These are phyloP conservation scores for Sardina pilchardus DNA, from an alignment of 2,113 vertebrate species.

Conservation along the genomic window DNA sequence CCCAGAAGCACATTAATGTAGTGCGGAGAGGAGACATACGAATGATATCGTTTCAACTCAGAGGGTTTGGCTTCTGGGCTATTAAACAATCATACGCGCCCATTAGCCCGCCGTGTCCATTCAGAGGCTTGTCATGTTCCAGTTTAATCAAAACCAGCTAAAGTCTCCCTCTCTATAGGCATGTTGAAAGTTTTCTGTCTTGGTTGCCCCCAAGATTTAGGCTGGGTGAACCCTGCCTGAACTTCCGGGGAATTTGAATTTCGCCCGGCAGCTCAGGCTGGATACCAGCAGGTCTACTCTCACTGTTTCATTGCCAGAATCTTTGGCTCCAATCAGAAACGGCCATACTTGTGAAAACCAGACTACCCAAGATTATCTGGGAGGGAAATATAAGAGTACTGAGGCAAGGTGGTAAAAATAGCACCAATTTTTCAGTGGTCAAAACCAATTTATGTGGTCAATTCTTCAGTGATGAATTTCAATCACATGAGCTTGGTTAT, in stretches of 20 bases:
- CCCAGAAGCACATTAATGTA: slow-evolving; percentile 37
- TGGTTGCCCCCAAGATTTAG: no score
- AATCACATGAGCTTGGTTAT: not conserved
- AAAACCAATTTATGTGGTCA: not conserved
- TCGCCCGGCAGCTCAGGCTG: no score
- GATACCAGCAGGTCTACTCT: no score
- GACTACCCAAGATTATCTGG: not conserved
- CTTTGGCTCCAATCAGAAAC: no score
- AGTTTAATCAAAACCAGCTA: slow-evolving; percentile 33
- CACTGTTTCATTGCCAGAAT: no score
- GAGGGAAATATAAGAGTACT: not conserved
- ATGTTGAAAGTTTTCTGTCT: not conserved
- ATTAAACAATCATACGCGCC: slow-evolving; percentile 42
- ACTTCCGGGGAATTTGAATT: no score
- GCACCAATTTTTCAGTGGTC: not conserved
- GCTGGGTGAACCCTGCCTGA: no score
- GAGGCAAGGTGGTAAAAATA: not conserved
- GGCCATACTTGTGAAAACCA: no score
- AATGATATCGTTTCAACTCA: slow-evolving; percentile 31
- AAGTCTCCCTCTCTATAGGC: not conserved
- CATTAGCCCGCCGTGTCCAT: slow-evolving; percentile 35
- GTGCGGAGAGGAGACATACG: slow-evolving; percentile 48
- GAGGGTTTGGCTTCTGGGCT: slow-evolving; percentile 33
- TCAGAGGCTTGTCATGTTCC: slow-evolving; percentile 44
- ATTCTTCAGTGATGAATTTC: not conserved